These are phyloP conservation scores for Grapholita molesta DNA, from an alignment of 1,140 invertebrate species.

Conservation along the genomic window DNA sequence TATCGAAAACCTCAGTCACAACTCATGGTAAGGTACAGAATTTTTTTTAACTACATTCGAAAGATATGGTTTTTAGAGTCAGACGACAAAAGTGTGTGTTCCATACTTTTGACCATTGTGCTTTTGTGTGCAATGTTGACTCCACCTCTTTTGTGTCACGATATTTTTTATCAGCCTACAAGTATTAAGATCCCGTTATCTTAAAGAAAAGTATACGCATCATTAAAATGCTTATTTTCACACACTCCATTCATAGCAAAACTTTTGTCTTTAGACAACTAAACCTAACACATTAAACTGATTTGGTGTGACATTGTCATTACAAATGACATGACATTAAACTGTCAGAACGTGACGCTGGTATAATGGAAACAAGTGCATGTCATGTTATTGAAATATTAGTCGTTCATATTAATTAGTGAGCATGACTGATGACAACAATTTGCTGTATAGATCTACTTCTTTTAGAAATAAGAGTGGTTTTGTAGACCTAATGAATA, in stretches of 20 bases:
- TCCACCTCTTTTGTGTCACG: too few relatives aligned
- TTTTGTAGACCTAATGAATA: too few relatives aligned
- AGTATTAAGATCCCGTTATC: not conserved
- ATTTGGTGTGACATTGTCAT: constrained; percentile 4
- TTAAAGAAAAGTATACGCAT: not conserved
- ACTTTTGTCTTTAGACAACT: not conserved
- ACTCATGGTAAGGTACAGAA: too few relatives aligned
- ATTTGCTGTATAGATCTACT: too few relatives aligned
- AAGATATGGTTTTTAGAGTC: too few relatives aligned
- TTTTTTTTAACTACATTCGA: too few relatives aligned
- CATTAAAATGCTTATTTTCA: not conserved
- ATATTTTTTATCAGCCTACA: too few relatives aligned
- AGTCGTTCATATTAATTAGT: not conserved
- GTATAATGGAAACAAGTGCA: not conserved
- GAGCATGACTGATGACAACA: not conserved
- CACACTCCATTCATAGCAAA: not conserved
- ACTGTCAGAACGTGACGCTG: not conserved
- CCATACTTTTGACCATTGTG: too few relatives aligned
- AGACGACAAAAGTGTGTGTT: too few relatives aligned
- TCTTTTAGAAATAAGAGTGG: too few relatives aligned
- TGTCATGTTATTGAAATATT: not conserved
- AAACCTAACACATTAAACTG: constrained; percentile 1
- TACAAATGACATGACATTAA: not conserved
- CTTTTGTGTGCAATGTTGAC: too few relatives aligned
- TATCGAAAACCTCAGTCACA: too few relatives aligned